Conservation (phyloP, 1,140 invertebrate species). For the Aleiodes sp. region DNA sequence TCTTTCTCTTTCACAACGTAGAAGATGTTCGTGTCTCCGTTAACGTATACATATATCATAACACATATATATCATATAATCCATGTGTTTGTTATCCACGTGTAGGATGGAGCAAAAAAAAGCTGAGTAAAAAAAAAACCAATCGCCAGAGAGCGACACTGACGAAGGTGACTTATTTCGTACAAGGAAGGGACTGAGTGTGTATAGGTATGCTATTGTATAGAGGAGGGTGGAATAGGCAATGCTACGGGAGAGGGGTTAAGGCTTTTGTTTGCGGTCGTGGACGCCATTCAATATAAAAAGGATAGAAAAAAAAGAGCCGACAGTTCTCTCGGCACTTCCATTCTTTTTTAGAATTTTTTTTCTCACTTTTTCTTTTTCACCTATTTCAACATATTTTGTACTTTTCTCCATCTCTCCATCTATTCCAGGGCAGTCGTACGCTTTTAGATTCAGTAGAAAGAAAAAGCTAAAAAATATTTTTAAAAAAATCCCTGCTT, state of each 20-base stretch:
- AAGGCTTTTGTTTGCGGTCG: background rate
- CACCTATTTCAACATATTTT: too few relatives aligned
- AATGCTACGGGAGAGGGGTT: too few relatives aligned
- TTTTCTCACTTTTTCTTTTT: slow-evolving; percentile 1
- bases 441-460: background rate
- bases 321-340: background rate
- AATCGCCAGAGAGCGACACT: slow-evolving; percentile 23
- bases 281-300: background rate
- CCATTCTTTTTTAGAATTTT: background rate
- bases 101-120: background rate
- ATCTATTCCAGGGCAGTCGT: background rate
- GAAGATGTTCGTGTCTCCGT: background rate
- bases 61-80: too few relatives aligned
- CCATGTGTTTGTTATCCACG: background rate
- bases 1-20: background rate
- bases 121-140: slow-evolving; percentile 22
- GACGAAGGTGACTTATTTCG: slow-evolving; percentile 5
- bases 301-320: background rate
- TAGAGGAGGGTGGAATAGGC: too few relatives aligned
- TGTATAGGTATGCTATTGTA: background rate
- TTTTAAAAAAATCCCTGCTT: too few relatives aligned
- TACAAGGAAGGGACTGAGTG: background rate
- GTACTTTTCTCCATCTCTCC: background rate
- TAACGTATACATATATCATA: too few relatives aligned
- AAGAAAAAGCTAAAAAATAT: too few relatives aligned